Conservation (phyloP, 2,888 invertebrate genomes). For the Rutpela maculata region DNA sequence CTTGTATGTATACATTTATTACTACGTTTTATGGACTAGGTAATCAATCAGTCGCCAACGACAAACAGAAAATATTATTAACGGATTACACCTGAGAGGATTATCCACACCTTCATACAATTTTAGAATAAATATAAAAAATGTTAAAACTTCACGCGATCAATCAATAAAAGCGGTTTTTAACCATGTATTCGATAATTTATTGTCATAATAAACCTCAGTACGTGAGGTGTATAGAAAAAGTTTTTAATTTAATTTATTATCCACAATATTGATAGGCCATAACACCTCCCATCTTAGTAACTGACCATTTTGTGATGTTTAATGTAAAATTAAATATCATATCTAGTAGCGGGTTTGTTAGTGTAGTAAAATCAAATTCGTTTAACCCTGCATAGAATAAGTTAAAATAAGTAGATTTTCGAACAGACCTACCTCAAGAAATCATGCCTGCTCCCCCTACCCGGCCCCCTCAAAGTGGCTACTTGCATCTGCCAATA, state of each 20-base stretch:
- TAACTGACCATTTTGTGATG: neutral
- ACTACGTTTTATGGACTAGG: no score
- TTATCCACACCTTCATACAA: neutral
- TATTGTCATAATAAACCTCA: slow-evolving; percentile 10
- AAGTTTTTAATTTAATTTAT: neutral
- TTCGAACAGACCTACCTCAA: no score
- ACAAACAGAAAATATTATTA: neutral
- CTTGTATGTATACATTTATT: no score
- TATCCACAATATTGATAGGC: neutral
- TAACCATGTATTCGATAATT: neutral
- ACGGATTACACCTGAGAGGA: neutral
- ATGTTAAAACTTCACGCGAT: slow-evolving; percentile 1
- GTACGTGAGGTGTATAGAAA: neutral
- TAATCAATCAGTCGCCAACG: neutral
- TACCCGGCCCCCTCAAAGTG: no score
- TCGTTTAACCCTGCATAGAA: no score
- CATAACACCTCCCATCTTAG: neutral
- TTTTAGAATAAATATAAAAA: slow-evolving; percentile 4
- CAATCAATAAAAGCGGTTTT: neutral
- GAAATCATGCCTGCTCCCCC: no score
- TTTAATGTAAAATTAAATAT: slow-evolving; percentile 7
- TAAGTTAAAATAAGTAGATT: no score
- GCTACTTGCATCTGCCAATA: no score
- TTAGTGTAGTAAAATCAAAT: no score
- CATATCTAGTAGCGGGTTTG: neutral